These are phyloP conservation scores for Eupithecia inturbata DNA, from an alignment of 2,888 invertebrate genomes.

Conservation along the genomic window DNA sequence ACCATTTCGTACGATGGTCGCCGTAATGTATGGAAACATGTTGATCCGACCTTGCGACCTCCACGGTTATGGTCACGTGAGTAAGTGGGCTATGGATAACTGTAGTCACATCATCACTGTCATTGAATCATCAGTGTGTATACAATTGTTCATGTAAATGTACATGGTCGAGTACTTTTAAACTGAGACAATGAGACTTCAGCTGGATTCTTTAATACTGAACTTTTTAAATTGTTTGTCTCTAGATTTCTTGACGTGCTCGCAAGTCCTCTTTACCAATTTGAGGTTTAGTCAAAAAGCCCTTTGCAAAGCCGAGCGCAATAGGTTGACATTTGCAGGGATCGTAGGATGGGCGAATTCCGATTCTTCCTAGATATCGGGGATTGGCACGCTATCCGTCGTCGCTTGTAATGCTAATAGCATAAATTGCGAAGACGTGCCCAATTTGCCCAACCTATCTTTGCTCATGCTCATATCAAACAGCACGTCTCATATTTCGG, in stretches of 20 bases:
- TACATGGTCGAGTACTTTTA: not conserved
- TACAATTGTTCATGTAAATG: not conserved
- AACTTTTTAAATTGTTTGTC: not conserved
- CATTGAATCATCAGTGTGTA: not conserved
- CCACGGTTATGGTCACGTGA: conserved; percentile 36
- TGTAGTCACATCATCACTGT: conserved; percentile 26
- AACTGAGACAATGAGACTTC: not conserved
- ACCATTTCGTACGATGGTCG: conserved; percentile 39
- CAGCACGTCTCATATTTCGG: not conserved
- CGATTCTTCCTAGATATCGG: not conserved
- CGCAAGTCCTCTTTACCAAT: not conserved
- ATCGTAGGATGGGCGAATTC: not conserved
- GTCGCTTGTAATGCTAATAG: not conserved
- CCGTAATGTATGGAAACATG: conserved; percentile 36
- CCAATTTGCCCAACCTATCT: not conserved
- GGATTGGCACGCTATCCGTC: not conserved
- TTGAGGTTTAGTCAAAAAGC: not conserved
- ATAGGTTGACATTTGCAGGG: not conserved
- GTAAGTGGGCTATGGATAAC: conserved; percentile 35
- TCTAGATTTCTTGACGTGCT: not conserved
- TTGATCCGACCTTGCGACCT: conserved; percentile 37
- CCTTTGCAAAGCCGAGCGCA: not conserved
- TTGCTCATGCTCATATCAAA: conserved; percentile 5
- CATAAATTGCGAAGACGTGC: not conserved
- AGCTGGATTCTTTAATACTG: not conserved